Evolutionary conservation across 2,113 vertebrate species (phyloP), one percentile per base, ranked within the genome.

Genomic region (Scytalopus superciliaris): DNA sequence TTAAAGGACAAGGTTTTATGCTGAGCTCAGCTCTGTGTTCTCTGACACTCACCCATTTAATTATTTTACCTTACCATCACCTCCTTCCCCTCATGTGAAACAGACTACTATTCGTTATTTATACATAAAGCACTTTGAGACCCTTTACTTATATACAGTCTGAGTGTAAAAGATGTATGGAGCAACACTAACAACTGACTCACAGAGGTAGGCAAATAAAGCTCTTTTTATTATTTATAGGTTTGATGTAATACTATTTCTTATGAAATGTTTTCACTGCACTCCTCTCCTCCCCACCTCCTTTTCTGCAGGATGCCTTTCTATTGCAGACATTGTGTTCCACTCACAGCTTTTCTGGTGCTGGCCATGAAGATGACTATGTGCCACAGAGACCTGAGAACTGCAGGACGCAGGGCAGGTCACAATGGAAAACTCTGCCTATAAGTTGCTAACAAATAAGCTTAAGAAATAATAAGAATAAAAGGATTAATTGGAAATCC

Each of bases 361-460:
- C n/a, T 60, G 68, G 31, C 19, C 1, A 0, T 37, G 55, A 22
- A 49, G 42, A 45, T 2, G 3, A 57, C 12, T 44, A 8, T 62
- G 30, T 55, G 45, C n/a, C 68, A 83, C 67, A 40, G 33, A 68
- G 31, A 90, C 22, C 24, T 31, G 28, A 84, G 27, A 85, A 35
- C 35, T 33, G 13, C 23, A 39, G 74, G 27, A 55, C 3, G 2
- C 33, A 72, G 67, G 17, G 74, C 24, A 78, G 60, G 74, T n/a
- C 72, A 40, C 5, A 22, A 12, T 39, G 76, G 72, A 89, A 84
- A 90, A 28, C 39, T 37, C 53, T 66, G n/a, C 13, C 42, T 79
- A 37, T 39, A 42, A 91, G 33, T 76, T 4, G 1, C 15, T 73
- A 69, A 57, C 0, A 62, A 59, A 68, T 83, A 84, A 49, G 14